Evolutionary conservation across 2,113 vertebrate genomes (phyloP).

Genomic region (Tapirus terrestris): DNA sequence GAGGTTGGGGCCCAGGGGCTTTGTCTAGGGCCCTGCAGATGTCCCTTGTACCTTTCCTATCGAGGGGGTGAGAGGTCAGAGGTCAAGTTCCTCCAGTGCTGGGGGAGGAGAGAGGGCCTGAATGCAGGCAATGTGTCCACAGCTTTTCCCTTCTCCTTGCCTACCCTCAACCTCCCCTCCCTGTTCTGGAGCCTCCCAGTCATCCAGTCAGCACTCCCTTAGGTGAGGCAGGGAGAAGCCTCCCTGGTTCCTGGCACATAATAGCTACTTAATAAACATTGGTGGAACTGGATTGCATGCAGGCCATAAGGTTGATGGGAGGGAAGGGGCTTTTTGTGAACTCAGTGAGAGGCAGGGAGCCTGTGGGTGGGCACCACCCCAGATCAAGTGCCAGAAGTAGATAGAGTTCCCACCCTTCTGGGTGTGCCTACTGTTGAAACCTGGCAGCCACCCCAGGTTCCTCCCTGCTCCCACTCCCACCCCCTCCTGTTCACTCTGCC

Average conservation of each 20-base stretch:
- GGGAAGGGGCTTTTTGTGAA: background rate
- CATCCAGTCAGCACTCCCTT: background rate
- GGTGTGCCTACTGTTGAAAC: background rate
- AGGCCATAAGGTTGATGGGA: background rate
- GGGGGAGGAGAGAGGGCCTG: background rate
- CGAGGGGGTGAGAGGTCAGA: background rate
- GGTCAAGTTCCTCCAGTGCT: background rate
- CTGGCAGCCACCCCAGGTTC: conserved; percentile 37
- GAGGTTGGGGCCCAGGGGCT: background rate
- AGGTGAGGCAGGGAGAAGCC: background rate
- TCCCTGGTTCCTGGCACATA: background rate
- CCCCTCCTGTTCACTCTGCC: background rate
- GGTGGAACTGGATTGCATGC: background rate
- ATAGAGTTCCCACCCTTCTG: background rate
- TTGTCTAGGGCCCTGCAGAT: background rate
- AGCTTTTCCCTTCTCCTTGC: background rate
- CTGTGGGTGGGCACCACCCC: conserved; percentile 53
- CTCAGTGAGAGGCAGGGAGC: background rate
- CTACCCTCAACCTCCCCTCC: background rate
- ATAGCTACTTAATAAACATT: background rate
- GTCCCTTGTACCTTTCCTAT: background rate
- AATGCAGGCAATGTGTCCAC: background rate
- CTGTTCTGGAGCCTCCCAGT: background rate
- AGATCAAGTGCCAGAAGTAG: background rate
- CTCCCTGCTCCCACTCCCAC: conserved; percentile 7